These are phyloP conservation scores for Orientallactaga sibirica DNA, from an alignment of 2,797 vertebrate species.

Conservation along the genomic window DNA sequence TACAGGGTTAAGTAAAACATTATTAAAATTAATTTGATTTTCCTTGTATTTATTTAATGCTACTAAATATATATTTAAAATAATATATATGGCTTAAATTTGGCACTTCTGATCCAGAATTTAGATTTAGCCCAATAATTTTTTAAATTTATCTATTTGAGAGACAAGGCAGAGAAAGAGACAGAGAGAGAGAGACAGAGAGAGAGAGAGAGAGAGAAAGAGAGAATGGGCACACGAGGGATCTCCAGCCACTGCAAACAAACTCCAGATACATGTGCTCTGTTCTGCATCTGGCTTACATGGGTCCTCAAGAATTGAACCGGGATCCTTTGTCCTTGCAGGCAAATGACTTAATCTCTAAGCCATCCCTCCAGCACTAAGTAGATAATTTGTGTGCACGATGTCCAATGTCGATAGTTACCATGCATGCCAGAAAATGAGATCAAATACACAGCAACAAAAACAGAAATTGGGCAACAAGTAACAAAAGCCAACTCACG, in stretches of 20 bases:
- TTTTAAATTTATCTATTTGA: not conserved
- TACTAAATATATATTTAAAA: not conserved
- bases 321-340: too few relatives aligned
- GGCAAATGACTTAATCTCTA: too few relatives aligned
- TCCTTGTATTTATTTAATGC: not conserved
- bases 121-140: not conserved
- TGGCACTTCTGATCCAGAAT: not conserved
- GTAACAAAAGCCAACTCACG: not conserved
- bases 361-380: too few relatives aligned
- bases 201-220: too few relatives aligned
- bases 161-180: too few relatives aligned
- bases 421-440: not conserved
- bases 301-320: too few relatives aligned
- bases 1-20: not conserved
- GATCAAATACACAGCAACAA: not conserved
- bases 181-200: too few relatives aligned
- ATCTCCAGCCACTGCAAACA: too few relatives aligned
- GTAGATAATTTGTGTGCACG: not conserved
- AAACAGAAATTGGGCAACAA: not conserved
- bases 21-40: not conserved
- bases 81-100: fast-evolving
- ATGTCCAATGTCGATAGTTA: not conserved
- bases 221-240: too few relatives aligned
- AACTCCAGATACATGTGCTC: too few relatives aligned
- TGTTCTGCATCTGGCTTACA: too few relatives aligned